Evolutionary conservation across 2,113 vertebrate species (phyloP), one percentile per base, ranked within the genome.

Genomic region (Bothrops jararaca): DNA sequence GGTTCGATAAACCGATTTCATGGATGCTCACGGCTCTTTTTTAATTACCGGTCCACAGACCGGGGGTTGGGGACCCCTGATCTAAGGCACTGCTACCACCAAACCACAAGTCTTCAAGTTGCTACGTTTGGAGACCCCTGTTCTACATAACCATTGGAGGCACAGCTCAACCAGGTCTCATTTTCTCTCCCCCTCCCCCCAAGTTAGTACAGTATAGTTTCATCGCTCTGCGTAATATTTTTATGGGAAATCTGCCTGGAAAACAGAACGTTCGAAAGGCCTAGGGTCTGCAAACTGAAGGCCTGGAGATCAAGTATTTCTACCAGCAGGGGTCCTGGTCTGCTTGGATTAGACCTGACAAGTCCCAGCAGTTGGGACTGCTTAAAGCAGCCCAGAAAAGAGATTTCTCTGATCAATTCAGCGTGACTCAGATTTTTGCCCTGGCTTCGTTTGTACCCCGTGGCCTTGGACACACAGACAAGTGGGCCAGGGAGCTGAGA

Each of bases 301-400:
- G 13, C n/a, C 57, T 50, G 2, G 42, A 34, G 3, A 42, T 4
- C 39, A n/a, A 15, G 29, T 34, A 12, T 54, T 85, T 85, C 88
- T 88, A 34, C 92, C 85, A 26, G 85, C 13, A 3, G 58, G 88
- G 69, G 69, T 50, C 90, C 0, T 1, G 42, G 86, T 58, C 92
- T 69, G n/a, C 10, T 58, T 42, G 64, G 96, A 96, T 96, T 97
- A 96, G 94, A 34, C 39, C 26, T 95, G 88, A 96, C 94, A 96
- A 96, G 96, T 95, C 57, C 7, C 92, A 94, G 95, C 95, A 86
- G 93, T 95, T 94, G 95, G 96, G 91, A 90, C 0, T 60, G 96
- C 95, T 96, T 96, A 96, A 74, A 39, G 69, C n/a, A 18, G 42
- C 42, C 52, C 24, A 22, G 54, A 9, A 48, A 42, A 92, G 95